phyloP scores from a whole-genome alignment of 2,113 vertebrate species.

The Elaphurus davidianus region DNA sequence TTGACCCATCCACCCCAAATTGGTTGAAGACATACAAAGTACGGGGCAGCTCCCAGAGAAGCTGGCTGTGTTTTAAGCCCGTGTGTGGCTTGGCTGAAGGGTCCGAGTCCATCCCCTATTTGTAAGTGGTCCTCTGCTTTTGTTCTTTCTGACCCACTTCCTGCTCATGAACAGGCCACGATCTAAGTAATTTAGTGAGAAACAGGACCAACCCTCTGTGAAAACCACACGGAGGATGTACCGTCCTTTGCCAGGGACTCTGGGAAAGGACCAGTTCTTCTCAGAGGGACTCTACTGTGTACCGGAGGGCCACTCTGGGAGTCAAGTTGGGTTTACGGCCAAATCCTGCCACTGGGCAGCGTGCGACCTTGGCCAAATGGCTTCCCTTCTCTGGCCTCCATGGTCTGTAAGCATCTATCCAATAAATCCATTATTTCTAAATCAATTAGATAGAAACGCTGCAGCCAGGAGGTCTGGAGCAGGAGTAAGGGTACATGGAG shows the following conservation, averaged over 20 bases:
- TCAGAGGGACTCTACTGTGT: not conserved
- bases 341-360: not conserved
- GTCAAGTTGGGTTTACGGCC: not conserved
- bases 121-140: not conserved
- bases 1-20: rapidly evolving
- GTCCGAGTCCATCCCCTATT: no score
- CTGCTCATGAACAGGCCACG: not conserved
- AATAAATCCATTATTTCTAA: not conserved
- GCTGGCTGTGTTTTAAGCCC: not conserved
- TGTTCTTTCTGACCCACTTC: not conserved
- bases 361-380: not conserved
- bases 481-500: rapidly evolving
- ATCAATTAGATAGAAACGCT: not conserved
- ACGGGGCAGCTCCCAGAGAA: not conserved
- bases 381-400: not conserved
- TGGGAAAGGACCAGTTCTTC: not conserved
- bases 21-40: rapidly evolving
- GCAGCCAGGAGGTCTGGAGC: not conserved
- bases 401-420: not conserved
- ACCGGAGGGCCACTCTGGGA: not conserved
- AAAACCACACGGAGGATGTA: not conserved
- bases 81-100: not conserved
- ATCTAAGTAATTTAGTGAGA: not conserved
- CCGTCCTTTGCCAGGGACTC: rapidly evolving
- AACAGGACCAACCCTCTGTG: not conserved